Evolutionary conservation across 2,797 vertebrate genomes (phyloP).

Genomic region (Selene dorsalis): DNA sequence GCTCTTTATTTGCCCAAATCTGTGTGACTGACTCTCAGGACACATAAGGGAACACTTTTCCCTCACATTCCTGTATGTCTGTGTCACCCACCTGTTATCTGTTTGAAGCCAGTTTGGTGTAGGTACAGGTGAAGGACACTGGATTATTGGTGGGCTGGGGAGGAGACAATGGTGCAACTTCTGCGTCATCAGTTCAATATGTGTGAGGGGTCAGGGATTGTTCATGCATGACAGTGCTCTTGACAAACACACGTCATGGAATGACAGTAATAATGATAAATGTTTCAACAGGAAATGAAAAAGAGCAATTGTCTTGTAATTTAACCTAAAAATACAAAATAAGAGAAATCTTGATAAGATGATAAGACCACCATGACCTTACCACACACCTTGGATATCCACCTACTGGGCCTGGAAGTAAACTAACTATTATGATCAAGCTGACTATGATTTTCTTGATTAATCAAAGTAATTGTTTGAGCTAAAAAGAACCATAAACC

Average conservation of each 20-base stretch:
- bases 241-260: not conserved
- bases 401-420: not conserved
- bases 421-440: not conserved
- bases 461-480: not conserved
- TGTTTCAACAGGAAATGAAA: not conserved
- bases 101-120: constrained; percentile 7
- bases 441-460: not conserved
- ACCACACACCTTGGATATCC: not conserved
- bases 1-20: not conserved
- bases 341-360: not conserved
- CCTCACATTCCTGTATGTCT: constrained; percentile 43
- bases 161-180: constrained; percentile 15
- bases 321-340: not conserved
- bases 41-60: constrained; percentile 59
- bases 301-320: too few relatives aligned
- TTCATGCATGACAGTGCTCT: not conserved
- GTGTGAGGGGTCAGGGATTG: not conserved
- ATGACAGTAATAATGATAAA: not conserved
- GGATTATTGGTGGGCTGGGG: not conserved
- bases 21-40: constrained; percentile 13
- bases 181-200: constrained; percentile 3
- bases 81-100: constrained; percentile 38
- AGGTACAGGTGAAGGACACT: constrained; percentile 45
- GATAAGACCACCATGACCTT: not conserved
- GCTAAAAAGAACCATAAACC: not conserved